Percentiles rank a stretch among this genome's conserved stretches.
Conservation (phyloP, 2,797 vertebrate species). For the Neoniphon sammara region DNA sequence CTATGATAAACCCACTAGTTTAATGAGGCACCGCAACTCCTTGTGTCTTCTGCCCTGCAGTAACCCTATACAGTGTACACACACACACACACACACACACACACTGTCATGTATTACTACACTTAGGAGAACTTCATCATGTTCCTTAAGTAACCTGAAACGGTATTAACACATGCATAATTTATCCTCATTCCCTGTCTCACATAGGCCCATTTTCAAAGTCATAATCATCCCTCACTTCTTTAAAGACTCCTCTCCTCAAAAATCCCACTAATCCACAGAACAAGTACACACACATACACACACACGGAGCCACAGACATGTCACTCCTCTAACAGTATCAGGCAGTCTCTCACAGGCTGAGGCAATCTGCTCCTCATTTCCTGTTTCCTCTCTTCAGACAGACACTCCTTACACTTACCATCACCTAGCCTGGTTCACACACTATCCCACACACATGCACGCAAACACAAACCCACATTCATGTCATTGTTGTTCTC, state of each 20-base stretch:
- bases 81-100: not conserved
- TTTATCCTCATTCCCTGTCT: not conserved
- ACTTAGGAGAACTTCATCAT: not conserved
- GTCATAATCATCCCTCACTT: slow-evolving; percentile 8
- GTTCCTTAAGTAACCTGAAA: not conserved
- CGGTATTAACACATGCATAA: not conserved
- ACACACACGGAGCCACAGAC: not conserved
- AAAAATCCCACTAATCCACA: not conserved
- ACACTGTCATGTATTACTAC: not conserved
- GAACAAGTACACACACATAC: slow-evolving; percentile 6
- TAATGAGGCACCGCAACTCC: slow-evolving; percentile 4
- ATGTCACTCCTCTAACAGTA: slow-evolving; percentile 39
- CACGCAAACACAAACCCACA: not conserved
- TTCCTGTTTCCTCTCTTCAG: slow-evolving; percentile 60
- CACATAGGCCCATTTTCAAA: not conserved
- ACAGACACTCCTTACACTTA: slow-evolving; percentile 32
- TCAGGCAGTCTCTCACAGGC: slow-evolving; percentile 34
- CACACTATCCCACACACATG: not conserved
- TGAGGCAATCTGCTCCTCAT: slow-evolving; percentile 68
- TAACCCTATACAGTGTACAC: slow-evolving; percentile 7
- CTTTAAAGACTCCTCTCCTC: not conserved
- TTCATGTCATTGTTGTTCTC: slow-evolving; percentile 34
- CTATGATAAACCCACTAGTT: not conserved
- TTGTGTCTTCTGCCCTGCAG: slow-evolving; percentile 19
- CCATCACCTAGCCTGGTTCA: slow-evolving; percentile 36